These are phyloP conservation scores for Physocephala rufipes DNA, from an alignment of 2,888 invertebrate species.

Conservation along the genomic window DNA sequence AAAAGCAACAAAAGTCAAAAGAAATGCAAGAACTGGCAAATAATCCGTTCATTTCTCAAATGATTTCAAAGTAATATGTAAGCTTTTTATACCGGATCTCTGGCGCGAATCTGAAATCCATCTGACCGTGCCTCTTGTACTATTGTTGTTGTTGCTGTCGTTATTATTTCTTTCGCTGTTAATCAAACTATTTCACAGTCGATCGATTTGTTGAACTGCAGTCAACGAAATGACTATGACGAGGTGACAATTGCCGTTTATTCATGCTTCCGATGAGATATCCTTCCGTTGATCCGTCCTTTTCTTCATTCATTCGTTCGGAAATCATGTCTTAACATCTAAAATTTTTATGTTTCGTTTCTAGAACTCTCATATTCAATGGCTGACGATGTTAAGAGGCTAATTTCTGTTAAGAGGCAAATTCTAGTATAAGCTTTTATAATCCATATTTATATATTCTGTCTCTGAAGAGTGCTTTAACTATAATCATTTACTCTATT, in stretches of 20 bases:
- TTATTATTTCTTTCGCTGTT: conserved; percentile 40
- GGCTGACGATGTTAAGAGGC: no score
- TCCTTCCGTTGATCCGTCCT: neutral
- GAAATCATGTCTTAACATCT: conserved; percentile 55
- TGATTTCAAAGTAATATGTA: no score
- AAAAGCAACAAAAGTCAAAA: no score
- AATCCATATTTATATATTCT: no score
- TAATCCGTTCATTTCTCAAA: no score
- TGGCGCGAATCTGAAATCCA: conserved; percentile 62
- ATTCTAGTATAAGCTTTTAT: no score
- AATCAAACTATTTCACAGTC: conserved; percentile 43
- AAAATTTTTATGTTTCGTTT: conserved; percentile 58
- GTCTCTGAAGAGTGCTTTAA: no score
- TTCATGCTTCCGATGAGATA: neutral
- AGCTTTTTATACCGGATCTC: conserved; percentile 57
- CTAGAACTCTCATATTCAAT: conserved; percentile 45
- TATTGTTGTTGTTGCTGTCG: conserved; percentile 55
- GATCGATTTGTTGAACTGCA: conserved; percentile 54
- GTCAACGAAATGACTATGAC: conserved; percentile 61
- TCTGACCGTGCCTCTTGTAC: conserved; percentile 42
- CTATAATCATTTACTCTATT: no score
- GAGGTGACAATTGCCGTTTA: conserved; percentile 57
- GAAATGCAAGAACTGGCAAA: no score
- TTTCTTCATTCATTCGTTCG: no score
- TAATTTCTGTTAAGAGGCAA: no score